Evolutionary conservation across 2,113 vertebrate genomes (phyloP).

Genomic region (Muscicapa adusta): DNA sequence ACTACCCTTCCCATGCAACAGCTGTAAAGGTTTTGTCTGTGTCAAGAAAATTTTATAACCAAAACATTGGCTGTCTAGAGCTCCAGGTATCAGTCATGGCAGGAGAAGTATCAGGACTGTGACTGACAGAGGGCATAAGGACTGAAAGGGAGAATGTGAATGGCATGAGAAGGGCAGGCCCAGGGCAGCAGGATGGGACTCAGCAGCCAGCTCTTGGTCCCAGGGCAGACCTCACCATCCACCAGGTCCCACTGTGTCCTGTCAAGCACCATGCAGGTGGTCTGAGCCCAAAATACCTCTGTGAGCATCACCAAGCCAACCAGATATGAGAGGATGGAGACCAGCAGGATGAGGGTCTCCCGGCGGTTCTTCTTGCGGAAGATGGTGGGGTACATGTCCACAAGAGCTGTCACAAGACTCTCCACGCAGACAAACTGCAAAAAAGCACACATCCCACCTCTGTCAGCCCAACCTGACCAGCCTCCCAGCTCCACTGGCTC

Average conservation of each 20-base stretch:
- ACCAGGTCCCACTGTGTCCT: not conserved
- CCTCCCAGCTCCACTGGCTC: not conserved
- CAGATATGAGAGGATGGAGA: constrained; percentile 81
- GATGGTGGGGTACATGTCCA: constrained; percentile 87
- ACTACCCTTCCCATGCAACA: not conserved
- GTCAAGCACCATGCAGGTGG: not conserved
- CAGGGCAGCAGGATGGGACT: not conserved
- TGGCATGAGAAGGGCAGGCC: not conserved
- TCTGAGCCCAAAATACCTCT: constrained; percentile 76
- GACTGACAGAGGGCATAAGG: not conserved
- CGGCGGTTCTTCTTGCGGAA: constrained; percentile 87
- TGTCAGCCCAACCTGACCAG: not conserved
- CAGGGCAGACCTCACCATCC: not conserved
- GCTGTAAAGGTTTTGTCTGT: not conserved
- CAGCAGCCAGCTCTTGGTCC: not conserved
- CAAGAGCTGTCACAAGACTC: constrained; percentile 87
- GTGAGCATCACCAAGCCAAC: constrained; percentile 92
- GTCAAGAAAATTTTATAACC: not conserved
- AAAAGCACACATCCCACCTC: not conserved
- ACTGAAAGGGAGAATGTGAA: rapidly evolving
- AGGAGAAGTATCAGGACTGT: not conserved
- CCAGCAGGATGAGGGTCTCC: constrained; percentile 82
- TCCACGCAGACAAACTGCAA: constrained; percentile 90
- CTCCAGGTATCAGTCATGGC: not conserved
- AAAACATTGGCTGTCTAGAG: not conserved